Evolutionary conservation across 1,140 invertebrate species (phyloP), one percentile per base, ranked within the genome.

Genomic region (Zaprionus gabonicus): DNA sequence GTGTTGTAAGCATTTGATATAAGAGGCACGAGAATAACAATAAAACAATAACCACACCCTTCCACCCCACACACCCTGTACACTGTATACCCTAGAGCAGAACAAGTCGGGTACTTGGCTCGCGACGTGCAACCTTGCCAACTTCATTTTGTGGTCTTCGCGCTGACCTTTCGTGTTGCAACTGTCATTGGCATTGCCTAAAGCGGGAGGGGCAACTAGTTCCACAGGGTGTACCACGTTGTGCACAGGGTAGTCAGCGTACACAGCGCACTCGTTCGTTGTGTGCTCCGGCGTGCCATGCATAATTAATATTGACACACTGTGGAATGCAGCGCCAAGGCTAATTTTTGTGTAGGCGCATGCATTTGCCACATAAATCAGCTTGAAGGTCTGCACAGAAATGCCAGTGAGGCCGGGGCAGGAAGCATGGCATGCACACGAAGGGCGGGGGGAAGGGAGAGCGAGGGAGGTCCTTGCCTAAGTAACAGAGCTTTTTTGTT

Each of bases 291-390:
- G 44, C 31, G 20, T 36, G 62, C 58, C 25, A 76, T 84, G 78
- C 85, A 88, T 88, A 90, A 90, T 88, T 90, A 81, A 88, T 88
- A 83, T 90, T 81, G 78, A 88, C 84, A 81, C 75, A 76, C 65
- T 65, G 53, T 67, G 60, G 58, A 76, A 74, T 90, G 85, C 84
- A 88, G 62, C 85, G 81, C 85, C 81, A 88, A 88, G 85, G 85
- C 75, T 88, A 88, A 88, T 88, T 88, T 81, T 68, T 53, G 78
- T 68, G 34, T 75, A 84, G 78, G 84, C 81, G 69, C 78, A 76
- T 85, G 76, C 66, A 85, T 85, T 84, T 58, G 65, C 68, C 66
- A 71, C 41, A 81, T 84, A 88, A 88, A 90, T 88, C 85, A 90
- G 81, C 84, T 79, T 76, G 85, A 84, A 79, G 75, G 75, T 65